A percentile compares a stretch with the other conserved stretches of the same genome.
Evolutionary conservation across 2,888 invertebrate species (phyloP).

Genomic region (Xylocampa areola): DNA sequence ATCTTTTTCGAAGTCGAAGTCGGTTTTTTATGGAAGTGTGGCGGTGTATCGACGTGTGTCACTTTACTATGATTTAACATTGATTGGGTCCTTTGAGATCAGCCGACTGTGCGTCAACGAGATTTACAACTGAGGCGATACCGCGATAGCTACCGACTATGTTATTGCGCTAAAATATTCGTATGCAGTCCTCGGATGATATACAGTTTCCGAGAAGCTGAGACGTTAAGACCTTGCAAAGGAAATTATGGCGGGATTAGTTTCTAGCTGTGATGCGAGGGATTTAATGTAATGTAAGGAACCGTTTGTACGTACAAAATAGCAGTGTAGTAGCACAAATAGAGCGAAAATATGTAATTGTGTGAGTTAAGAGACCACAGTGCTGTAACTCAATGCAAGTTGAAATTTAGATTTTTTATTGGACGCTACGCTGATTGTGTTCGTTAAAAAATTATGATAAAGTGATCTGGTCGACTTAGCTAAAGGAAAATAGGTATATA

Average conservation of each 20-base stretch:
- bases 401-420: too few species aligned
- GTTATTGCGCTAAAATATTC: slow-evolving; percentile 70
- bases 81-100: slow-evolving; percentile 82
- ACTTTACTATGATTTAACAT: slow-evolving; percentile 83
- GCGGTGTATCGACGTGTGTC: slow-evolving; percentile 74
- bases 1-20: slow-evolving; percentile 77
- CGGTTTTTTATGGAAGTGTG: slow-evolving; percentile 71
- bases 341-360: background rate
- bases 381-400: too few species aligned
- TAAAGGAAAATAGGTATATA: too few species aligned
- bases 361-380: too few species aligned
- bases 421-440: too few species aligned
- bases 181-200: slow-evolving; percentile 59
- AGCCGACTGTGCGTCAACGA: slow-evolving; percentile 67
- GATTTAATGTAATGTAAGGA: slow-evolving; percentile 51
- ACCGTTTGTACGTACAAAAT: slow-evolving; percentile 46
- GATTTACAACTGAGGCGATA: slow-evolving; percentile 81
- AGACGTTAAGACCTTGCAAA: slow-evolving; percentile 67
- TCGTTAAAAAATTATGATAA: too few species aligned
- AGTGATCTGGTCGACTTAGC: too few species aligned
- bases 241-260: slow-evolving; percentile 73
- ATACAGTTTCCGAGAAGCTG: slow-evolving; percentile 70
- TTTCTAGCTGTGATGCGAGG: slow-evolving; percentile 62
- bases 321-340: background rate
- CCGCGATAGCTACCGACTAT: slow-evolving; percentile 68